Evolutionary conservation across 2,797 vertebrate genomes (phyloP), one percentile per base, ranked within the genome.

Genomic region (Apodemus agrarius): DNA sequence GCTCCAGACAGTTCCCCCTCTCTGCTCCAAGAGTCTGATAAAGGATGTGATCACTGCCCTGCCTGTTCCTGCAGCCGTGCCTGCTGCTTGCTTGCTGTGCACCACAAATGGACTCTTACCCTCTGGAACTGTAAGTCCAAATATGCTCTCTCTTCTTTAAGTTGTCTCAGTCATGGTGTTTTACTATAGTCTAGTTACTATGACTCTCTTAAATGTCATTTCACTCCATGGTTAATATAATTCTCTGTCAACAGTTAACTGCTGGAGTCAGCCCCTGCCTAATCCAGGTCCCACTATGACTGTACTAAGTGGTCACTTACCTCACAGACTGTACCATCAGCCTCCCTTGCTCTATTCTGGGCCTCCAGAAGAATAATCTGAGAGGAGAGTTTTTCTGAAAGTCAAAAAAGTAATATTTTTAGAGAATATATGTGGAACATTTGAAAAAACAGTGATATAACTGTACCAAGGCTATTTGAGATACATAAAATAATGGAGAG

Each of bases 301-400:
- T 83, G 80, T n/a, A 78, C 57, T 76, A 95, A 88, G 79, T 31
- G 24, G 81, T 91, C 78, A 97, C 95, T 98, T 97, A 96, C 97
- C 96, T 97, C 85, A 65, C 12, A 34, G 49, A 90, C 49, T 54
- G 96, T 69, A 90, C 75, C 86, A 31, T 91, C 54, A 90, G 92
- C 21, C 74, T 96, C 89, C 67, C 80, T 57, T 91, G n/a, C 57
- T 97, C 91, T 97, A 93, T 83, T 95, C 69, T 96, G 96, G 93
- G 93, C 90, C 59, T 98, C 96, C 78, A 76, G 85, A 49, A 97
- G 54, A 92, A 72, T 31, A 95, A 97, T 84, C 8, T 95, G 93
- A 91, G 93, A 97, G 90, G 6, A 91, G 0, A 96, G 86, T 21
- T 85, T 94, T 97, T 98, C 98, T 99, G 98, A 98, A 98, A 98